Percentiles rank a stretch among this genome's conserved stretches.
Evolutionary conservation across 2,113 vertebrate species (phyloP).

Genomic region (Amblyornis subalaris): DNA sequence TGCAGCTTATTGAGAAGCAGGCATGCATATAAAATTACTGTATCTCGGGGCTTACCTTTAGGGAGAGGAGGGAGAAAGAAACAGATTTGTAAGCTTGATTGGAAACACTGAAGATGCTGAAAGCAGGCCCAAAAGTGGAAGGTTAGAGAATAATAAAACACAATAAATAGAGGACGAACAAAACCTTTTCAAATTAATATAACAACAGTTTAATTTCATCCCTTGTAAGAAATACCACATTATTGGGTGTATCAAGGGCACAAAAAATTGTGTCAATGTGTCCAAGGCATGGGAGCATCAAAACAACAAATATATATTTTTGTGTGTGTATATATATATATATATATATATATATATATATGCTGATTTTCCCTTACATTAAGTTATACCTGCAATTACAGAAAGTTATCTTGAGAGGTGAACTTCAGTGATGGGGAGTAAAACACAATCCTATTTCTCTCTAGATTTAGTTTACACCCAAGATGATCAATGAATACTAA

Average conservation of each 20-base stretch:
- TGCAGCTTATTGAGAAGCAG: conserved; percentile 63
- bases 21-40: conserved; percentile 67
- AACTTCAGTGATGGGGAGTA: not conserved
- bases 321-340: no score
- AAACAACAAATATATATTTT: not conserved
- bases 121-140: not conserved
- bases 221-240: not conserved
- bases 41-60: conserved; percentile 58
- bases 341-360: no score
- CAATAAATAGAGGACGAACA: not conserved
- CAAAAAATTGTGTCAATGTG: fast-evolving
- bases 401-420: not conserved
- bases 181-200: not conserved
- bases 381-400: not conserved
- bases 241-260: not conserved
- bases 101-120: conserved; percentile 4
- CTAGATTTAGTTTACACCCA: not conserved
- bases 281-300: not conserved
- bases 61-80: conserved; percentile 8
- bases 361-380: not conserved
- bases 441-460: not conserved
- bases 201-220: not conserved
- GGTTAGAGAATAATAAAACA: not conserved
- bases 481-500: not conserved
- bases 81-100: conserved; percentile 5